phyloP scores from a whole-genome alignment of 2,797 vertebrate genomes.

The Pantherophis alleghaniensis region DNA sequence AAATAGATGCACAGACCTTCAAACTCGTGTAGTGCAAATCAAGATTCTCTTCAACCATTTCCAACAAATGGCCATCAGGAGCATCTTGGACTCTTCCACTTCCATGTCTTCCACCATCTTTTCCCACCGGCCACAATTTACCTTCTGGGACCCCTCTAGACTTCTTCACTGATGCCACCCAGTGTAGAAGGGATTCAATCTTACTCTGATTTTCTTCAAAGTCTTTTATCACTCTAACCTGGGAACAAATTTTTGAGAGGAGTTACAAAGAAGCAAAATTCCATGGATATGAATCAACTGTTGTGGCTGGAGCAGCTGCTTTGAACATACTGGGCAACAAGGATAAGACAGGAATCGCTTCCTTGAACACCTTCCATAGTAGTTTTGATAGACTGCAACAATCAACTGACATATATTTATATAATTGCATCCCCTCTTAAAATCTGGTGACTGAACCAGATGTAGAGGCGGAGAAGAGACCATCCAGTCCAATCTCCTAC shows the following conservation, averaged over 20 bases:
- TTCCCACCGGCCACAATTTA: conserved; percentile 63
- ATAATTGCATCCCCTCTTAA: not conserved
- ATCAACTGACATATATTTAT: not conserved
- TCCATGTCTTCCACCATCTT: not conserved
- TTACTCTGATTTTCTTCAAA: conserved; percentile 86
- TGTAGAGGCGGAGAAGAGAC: not conserved
- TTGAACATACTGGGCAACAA: not conserved
- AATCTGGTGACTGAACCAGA: not conserved
- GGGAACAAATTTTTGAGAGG: conserved; percentile 40
- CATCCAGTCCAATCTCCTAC: no score
- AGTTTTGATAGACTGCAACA: not conserved
- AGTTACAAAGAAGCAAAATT: not conserved
- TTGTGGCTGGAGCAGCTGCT: not conserved
- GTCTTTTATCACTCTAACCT: conserved; percentile 91
- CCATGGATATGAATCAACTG: not conserved
- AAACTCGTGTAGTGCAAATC: conserved; percentile 79
- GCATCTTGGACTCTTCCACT: conserved; percentile 32
- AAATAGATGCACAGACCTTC: conserved; percentile 76
- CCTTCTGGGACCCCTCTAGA: conserved; percentile 40
- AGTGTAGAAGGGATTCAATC: conserved; percentile 82
- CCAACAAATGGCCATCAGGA: not conserved
- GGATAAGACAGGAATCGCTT: not conserved
- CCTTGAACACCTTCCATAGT: not conserved
- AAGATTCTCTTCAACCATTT: conserved; percentile 65
- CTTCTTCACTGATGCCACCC: conserved; percentile 67